phyloP scores from a whole-genome alignment of 2,113 vertebrate genomes.

The Percopsis transmontana region DNA sequence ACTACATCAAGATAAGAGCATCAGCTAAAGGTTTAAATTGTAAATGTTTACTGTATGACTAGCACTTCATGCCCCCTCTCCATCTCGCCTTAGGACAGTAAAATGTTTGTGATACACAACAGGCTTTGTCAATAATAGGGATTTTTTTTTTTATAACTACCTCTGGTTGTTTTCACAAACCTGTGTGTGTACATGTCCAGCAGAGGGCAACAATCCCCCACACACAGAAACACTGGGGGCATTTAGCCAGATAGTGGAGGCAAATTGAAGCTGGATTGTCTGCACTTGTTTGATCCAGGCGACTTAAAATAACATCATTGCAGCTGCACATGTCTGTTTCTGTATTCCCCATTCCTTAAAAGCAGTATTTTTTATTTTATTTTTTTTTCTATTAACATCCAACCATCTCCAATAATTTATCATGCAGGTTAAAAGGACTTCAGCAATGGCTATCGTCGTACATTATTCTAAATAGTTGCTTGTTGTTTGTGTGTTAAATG shows the following conservation, averaged over 20 bases:
- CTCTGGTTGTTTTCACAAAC: not conserved
- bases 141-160: slow-evolving; percentile 5
- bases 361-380: too few relatives aligned
- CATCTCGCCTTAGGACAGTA: not conserved
- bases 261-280: slow-evolving; percentile 22
- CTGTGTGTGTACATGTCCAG: slow-evolving; percentile 46
- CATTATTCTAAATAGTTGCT: slow-evolving; percentile 20
- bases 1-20: not conserved
- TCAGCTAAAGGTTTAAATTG: not conserved
- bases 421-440: not conserved
- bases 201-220: slow-evolving; percentile 62
- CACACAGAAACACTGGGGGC: slow-evolving; percentile 17
- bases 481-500: not conserved
- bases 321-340: not conserved
- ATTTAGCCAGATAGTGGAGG: slow-evolving; percentile 22
- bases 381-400: not conserved
- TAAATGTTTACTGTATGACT: not conserved
- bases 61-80: not conserved
- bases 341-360: not conserved
- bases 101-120: not conserved
- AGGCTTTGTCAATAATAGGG: not conserved
- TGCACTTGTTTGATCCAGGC: slow-evolving; percentile 22
- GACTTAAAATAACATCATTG: slow-evolving; percentile 21
- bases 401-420: not conserved
- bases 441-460: not conserved